A percentile compares a stretch with the other conserved stretches of the same genome.
These are phyloP conservation scores for Gerris lacustris DNA, from an alignment of 2,888 invertebrate genomes.

Conservation along the genomic window DNA sequence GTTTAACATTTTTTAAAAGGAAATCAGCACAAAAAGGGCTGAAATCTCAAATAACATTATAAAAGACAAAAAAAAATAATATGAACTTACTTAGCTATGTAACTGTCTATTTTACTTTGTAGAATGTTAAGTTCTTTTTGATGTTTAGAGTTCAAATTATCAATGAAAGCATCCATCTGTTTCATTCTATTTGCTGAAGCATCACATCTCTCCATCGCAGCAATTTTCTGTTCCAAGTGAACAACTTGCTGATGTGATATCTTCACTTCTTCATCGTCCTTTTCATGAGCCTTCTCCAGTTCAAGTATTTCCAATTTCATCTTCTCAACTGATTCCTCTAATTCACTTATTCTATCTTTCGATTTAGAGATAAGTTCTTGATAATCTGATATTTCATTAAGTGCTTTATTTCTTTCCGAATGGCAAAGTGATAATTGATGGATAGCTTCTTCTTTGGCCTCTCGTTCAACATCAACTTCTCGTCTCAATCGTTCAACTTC, in stretches of 20 bases:
- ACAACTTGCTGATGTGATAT: slow-evolving; percentile 23
- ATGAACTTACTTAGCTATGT: too few species aligned
- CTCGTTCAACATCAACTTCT: slow-evolving; percentile 24
- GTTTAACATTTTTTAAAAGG: too few species aligned
- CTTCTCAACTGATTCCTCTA: slow-evolving; percentile 6
- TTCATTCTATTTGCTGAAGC: slow-evolving; percentile 22
- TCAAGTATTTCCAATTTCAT: slow-evolving; percentile 1
- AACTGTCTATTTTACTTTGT: slow-evolving; percentile 22
- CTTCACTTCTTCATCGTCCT: slow-evolving; percentile 19
- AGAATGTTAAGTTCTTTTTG: slow-evolving; percentile 24
- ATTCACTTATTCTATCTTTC: slow-evolving; percentile 9
- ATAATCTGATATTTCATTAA: not conserved
- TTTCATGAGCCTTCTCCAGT: slow-evolving; percentile 1
- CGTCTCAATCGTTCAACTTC: slow-evolving; percentile 24
- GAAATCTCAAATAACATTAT: too few species aligned
- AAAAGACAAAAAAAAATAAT: too few species aligned
- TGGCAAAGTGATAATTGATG: slow-evolving; percentile 24
- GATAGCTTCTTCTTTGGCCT: slow-evolving; percentile 23
- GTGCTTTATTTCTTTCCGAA: slow-evolving; percentile 23
- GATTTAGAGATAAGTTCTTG: not conserved
- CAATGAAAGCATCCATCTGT: slow-evolving; percentile 25
- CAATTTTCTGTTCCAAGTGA: slow-evolving; percentile 24
- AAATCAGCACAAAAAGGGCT: too few species aligned
- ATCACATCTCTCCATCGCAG: slow-evolving; percentile 26
- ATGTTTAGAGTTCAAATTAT: slow-evolving; percentile 25